Percentiles rank a stretch among this genome's conserved stretches.
phyloP scores from a whole-genome alignment of 2,888 invertebrate genomes.

The Brenthis ino region DNA sequence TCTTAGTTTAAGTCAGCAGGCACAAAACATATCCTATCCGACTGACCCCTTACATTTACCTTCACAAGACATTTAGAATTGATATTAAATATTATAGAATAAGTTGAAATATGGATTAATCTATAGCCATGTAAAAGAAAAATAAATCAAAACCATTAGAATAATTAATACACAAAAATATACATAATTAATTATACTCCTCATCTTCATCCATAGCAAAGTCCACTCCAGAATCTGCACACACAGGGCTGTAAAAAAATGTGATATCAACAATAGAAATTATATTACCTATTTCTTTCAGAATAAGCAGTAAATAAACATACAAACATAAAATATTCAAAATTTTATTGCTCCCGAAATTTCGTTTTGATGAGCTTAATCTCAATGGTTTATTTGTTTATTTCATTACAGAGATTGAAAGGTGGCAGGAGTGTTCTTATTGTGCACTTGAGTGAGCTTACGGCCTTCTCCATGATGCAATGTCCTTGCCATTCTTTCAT shows the following conservation, averaged over 20 bases:
- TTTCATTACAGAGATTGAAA: no score
- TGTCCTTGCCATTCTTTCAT: no score
- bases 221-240: constrained; percentile 91
- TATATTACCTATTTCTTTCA: background rate
- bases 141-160: constrained; percentile 19
- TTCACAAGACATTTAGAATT: constrained; percentile 1
- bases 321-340: no score
- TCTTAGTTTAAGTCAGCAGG: constrained; percentile 16
- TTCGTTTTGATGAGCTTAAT: no score
- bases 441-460: no score
- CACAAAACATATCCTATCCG: constrained; percentile 32
- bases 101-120: constrained; percentile 3
- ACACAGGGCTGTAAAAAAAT: constrained; percentile 86
- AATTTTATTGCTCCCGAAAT: no score
- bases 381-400: no score
- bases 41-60: constrained; percentile 18
- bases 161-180: constrained; percentile 20
- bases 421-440: no score
- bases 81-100: background rate
- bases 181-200: constrained; percentile 66
- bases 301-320: no score
- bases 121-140: constrained; percentile 9
- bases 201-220: constrained; percentile 94
- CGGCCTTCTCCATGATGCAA: no score
- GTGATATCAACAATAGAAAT: constrained; percentile 13